Evolutionary conservation across 2,888 invertebrate genomes (phyloP).

Genomic region (Diabrotica balteata): DNA sequence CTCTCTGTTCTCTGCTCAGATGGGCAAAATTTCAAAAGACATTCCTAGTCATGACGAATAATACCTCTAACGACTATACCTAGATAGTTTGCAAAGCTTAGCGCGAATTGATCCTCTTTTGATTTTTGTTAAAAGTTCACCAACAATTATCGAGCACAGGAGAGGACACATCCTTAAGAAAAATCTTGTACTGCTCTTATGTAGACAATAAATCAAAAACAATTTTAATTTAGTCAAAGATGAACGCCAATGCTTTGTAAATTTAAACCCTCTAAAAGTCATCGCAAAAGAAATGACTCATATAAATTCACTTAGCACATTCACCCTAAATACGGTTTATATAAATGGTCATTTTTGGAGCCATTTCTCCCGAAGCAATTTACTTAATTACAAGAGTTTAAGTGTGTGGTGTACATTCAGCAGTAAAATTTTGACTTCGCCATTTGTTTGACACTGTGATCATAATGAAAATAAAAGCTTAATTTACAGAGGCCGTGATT

Average conservation of each 20-base stretch:
- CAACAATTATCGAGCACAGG: too few species aligned
- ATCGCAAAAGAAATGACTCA: conserved; percentile 48
- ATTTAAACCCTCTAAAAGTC: conserved; percentile 31
- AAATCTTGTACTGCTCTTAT: too few species aligned
- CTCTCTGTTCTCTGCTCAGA: too few species aligned
- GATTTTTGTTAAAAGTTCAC: too few species aligned
- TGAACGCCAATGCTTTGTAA: conserved; percentile 37
- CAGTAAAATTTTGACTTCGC: conserved; percentile 18
- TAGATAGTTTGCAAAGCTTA: too few species aligned
- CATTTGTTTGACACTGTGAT: conserved; percentile 20
- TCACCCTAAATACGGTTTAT: conserved; percentile 31
- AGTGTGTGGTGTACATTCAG: conserved; percentile 25
- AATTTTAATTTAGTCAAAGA: background rate
- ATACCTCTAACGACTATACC: too few species aligned
- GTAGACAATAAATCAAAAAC: too few species aligned
- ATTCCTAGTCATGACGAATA: too few species aligned
- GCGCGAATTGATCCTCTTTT: too few species aligned
- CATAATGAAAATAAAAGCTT: conserved; percentile 13
- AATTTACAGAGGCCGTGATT: conserved; percentile 1
- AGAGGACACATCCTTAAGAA: too few species aligned
- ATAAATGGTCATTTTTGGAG: conserved; percentile 32
- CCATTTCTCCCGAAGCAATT: conserved; percentile 24
- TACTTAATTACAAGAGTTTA: conserved; percentile 31
- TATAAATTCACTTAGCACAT: conserved; percentile 51
- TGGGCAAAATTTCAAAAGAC: too few species aligned